Conservation (phyloP, 1,140 invertebrate species). For the Drosophila prosaltans region DNA sequence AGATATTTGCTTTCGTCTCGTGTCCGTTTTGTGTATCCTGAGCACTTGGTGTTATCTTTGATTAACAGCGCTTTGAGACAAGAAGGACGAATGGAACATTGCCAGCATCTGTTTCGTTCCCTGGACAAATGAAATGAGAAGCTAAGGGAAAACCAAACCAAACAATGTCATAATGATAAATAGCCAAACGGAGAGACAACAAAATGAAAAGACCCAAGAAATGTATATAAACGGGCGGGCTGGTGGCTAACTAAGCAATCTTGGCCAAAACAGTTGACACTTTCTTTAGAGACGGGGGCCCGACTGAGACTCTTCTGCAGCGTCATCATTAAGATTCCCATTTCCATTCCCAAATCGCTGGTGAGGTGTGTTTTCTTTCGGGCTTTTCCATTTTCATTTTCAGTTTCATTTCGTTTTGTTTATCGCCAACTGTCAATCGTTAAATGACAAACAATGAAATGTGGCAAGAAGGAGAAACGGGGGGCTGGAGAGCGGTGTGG, state of each 20-base stretch:
- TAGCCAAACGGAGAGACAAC: constrained; percentile 40
- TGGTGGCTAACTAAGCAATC: constrained; percentile 36
- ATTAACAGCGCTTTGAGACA: constrained; percentile 63
- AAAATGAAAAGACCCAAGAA: constrained; percentile 29
- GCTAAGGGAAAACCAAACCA: constrained; percentile 30
- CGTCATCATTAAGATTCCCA: constrained; percentile 74
- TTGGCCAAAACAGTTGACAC: constrained; percentile 62
- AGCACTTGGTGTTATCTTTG: constrained; percentile 48
- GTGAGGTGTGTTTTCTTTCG: constrained; percentile 22
- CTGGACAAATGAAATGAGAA: constrained; percentile 58
- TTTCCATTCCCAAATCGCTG: constrained; percentile 39
- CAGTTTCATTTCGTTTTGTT: constrained; percentile 39
- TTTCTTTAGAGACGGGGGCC: constrained; percentile 33
- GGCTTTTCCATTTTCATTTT: constrained; percentile 43
- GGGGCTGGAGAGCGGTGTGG: constrained; percentile 15
- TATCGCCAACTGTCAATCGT: constrained; percentile 75
- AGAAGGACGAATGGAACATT: constrained; percentile 5
- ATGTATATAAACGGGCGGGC: constrained; percentile 26
- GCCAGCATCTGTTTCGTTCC: constrained; percentile 49
- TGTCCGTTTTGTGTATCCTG: constrained; percentile 13
- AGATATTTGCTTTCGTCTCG: constrained; percentile 18
- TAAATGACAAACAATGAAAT: constrained; percentile 81
- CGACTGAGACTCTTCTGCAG: constrained; percentile 1
- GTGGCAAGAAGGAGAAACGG: constrained; percentile 39
- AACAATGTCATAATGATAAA: constrained; percentile 76